A percentile compares a stretch with the other conserved stretches of the same genome.
Conservation (phyloP, 2,888 invertebrate species). For the Epinotia demarniana region DNA sequence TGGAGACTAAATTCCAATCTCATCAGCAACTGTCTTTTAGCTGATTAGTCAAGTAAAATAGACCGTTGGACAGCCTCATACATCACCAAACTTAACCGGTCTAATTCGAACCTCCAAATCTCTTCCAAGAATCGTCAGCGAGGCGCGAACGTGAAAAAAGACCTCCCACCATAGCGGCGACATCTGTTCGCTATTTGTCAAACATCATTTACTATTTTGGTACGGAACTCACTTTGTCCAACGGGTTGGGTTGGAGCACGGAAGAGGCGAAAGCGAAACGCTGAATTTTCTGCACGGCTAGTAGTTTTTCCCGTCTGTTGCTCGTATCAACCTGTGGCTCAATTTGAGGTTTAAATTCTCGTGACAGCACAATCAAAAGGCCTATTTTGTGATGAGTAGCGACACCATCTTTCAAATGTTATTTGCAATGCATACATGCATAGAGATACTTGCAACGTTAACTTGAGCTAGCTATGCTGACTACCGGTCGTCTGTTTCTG, state of each 20-base stretch:
- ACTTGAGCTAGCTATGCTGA: neutral
- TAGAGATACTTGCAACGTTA: neutral
- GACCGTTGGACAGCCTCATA: conserved; percentile 14
- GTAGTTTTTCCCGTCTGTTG: neutral
- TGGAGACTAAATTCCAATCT: neutral
- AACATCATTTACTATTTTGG: conserved; percentile 80
- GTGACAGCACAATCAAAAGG: neutral
- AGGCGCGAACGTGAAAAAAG: conserved; percentile 53
- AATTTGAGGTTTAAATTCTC: neutral
- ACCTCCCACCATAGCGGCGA: conserved; percentile 59
- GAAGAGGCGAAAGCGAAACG: conserved; percentile 38
- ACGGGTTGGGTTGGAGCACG: conserved; percentile 47
- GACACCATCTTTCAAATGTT: neutral
- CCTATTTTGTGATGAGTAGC: neutral
- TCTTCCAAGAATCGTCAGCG: conserved; percentile 44
- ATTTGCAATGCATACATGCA: neutral
- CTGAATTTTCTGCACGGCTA: conserved; percentile 17
- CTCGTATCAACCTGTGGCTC: too few species aligned
- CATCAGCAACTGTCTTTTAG: neutral
- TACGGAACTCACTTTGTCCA: conserved; percentile 64
- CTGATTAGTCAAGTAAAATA: conserved; percentile 9
- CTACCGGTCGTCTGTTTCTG: neutral
- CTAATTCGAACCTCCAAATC: conserved; percentile 43
- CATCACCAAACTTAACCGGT: conserved; percentile 39
- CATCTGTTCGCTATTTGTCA: conserved; percentile 82